These are phyloP conservation scores for Synergus itoensis DNA, from an alignment of 2,888 invertebrate species.

Conservation along the genomic window DNA sequence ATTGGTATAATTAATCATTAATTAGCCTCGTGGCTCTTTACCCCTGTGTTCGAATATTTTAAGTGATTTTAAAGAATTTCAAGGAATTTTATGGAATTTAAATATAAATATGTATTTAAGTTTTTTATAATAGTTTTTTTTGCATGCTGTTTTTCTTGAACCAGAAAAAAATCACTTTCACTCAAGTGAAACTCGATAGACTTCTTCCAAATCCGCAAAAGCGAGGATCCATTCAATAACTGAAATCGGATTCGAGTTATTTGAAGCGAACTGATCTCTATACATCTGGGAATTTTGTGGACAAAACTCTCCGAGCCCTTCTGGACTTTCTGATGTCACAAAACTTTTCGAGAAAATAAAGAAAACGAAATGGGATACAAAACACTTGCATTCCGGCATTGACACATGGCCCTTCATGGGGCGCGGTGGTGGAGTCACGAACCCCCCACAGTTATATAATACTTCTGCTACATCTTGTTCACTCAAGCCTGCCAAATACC, in stretches of 20 bases:
- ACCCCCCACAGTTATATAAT: slow-evolving; percentile 2
- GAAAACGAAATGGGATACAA: slow-evolving; percentile 4
- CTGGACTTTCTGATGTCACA: slow-evolving; percentile 19
- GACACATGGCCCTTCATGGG: slow-evolving; percentile 24
- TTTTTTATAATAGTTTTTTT: too few relatives aligned
- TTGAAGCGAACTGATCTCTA: slow-evolving; percentile 28
- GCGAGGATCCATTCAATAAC: slow-evolving; percentile 33
- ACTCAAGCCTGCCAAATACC: slow-evolving; percentile 36
- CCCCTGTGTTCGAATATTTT: too few relatives aligned
- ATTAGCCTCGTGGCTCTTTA: too few relatives aligned
- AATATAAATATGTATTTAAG: too few relatives aligned
- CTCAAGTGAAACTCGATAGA: not conserved
- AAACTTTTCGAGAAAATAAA: slow-evolving; percentile 33
- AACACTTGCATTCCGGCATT: slow-evolving; percentile 37
- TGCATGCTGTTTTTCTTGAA: not conserved
- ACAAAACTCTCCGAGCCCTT: slow-evolving; percentile 10
- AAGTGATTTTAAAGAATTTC: too few relatives aligned
- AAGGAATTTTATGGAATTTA: too few relatives aligned
- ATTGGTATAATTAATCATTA: too few relatives aligned
- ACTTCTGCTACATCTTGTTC: slow-evolving; percentile 23
- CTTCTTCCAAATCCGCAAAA: not conserved
- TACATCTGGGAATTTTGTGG: slow-evolving; percentile 25
- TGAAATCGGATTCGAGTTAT: slow-evolving; percentile 25
- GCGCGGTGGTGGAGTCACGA: not conserved
- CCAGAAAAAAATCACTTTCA: not conserved